Conservation (phyloP, 2,113 vertebrate species). For the Chamaetylas fuelleborni region DNA sequence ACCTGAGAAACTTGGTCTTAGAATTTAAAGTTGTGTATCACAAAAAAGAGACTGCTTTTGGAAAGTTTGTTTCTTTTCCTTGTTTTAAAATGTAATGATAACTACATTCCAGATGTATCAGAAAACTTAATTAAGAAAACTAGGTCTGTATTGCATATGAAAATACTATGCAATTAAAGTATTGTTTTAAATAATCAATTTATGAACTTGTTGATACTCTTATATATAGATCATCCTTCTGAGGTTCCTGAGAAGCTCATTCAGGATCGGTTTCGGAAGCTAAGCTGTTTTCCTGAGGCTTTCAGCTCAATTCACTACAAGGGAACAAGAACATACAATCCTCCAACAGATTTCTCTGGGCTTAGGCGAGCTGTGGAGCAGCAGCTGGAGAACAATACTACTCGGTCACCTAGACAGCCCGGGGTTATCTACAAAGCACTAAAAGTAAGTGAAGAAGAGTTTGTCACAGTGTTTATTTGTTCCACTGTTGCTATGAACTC, state of each 20-base stretch:
- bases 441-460: slow-evolving; percentile 77
- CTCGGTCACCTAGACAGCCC: slow-evolving; percentile 91
- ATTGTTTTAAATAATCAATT: neutral
- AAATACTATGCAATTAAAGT: neutral
- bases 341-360: slow-evolving; percentile 95
- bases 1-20: neutral
- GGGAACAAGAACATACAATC: slow-evolving; percentile 95
- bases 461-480: neutral
- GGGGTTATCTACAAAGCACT: slow-evolving; percentile 94
- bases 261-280: slow-evolving; percentile 94
- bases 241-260: slow-evolving; percentile 93
- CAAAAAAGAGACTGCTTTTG: neutral
- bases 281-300: slow-evolving; percentile 94
- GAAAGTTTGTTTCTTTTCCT: neutral
- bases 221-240: slow-evolving; percentile 81
- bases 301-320: slow-evolving; percentile 98
- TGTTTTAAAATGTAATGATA: neutral
- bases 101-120: neutral
- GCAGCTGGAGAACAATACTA: slow-evolving; percentile 94
- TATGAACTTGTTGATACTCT: neutral
- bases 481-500: neutral
- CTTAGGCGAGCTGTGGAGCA: slow-evolving; percentile 89
- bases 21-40: neutral
- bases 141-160: neutral
- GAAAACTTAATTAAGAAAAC: neutral